Percentiles rank a stretch among this genome's conserved stretches.
These are phyloP conservation scores for Choristoneura fumiferana DNA, from an alignment of 1,140 invertebrate species.

Conservation along the genomic window DNA sequence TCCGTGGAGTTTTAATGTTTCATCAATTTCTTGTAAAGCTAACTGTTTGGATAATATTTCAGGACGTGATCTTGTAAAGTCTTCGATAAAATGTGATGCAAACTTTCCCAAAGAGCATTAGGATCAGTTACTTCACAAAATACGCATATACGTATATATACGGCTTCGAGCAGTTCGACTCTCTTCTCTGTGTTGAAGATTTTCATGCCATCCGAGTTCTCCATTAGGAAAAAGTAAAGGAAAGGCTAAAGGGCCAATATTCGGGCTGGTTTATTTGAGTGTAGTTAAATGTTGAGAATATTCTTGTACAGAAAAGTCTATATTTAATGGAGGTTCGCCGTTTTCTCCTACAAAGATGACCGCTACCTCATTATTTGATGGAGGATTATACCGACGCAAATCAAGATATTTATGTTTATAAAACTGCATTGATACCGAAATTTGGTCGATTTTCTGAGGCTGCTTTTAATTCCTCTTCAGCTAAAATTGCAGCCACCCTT, in stretches of 20 bases:
- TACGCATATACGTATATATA: constrained; percentile 27
- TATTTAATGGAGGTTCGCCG: constrained; percentile 28
- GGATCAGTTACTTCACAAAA: constrained; percentile 31
- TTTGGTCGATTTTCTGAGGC: constrained; percentile 30
- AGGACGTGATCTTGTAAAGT: constrained; percentile 27
- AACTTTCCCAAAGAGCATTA: constrained; percentile 30
- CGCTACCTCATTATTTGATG: constrained; percentile 32
- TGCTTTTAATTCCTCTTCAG: constrained; percentile 33
- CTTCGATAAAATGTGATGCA: constrained; percentile 29
- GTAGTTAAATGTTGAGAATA: constrained; percentile 26
- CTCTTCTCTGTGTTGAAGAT: constrained; percentile 18
- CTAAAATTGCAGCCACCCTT: constrained; percentile 34
- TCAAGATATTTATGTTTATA: constrained; percentile 34
- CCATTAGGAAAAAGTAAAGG: constrained; percentile 11
- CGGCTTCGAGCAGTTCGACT: constrained; percentile 21
- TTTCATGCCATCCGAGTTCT: constrained; percentile 16
- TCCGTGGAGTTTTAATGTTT: constrained; percentile 21
- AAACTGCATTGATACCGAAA: constrained; percentile 32
- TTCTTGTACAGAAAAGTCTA: constrained; percentile 27
- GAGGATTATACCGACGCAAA: constrained; percentile 35
- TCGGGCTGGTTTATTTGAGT: constrained; percentile 18
- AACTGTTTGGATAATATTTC: constrained; percentile 27
- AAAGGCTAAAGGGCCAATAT: neutral
- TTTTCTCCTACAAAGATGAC: constrained; percentile 27
- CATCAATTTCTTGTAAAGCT: constrained; percentile 25